Base-by-base conservation (phyloP, 1,140 invertebrate species). In the Cylas formicarius region DNA sequence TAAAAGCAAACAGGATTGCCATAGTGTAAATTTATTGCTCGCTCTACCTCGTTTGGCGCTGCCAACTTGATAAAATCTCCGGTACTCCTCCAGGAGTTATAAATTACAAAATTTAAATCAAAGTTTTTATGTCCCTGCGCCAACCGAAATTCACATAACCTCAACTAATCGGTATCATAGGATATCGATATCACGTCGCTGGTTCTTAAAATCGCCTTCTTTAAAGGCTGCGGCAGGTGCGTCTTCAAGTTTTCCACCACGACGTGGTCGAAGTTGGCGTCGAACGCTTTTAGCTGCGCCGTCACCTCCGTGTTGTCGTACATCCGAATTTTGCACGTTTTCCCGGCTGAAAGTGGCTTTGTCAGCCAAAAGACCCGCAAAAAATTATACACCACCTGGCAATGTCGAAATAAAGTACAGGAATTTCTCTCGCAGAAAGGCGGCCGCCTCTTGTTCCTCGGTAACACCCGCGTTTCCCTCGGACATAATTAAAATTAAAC, bases 361-460 rank as follows among this genome's bases (percentile, higher is more conserved):
- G 31, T 34, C 32, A 22, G 37, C 36, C 31, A 42, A 31, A 4
- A 27, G 29, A 28, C 13, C 17, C 6, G 41, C 21, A 32, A 33
- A 24, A 38, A 24, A 16, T 40, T 20, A 26, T 18, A 19, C 34
- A 14, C 41, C 53, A 58, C 59, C 54, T 50, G 48, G 52, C 16
- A 56, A 35, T 26, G 42, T 42, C 6, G 57, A 53, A 17, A 61
- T 38, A 3, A 59, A 38, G 29, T 50, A 40, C n/a, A 62, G 37
- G 44, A 49, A 62, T 21, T 55, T 48, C 50, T 58, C 56, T 28
- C 57, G 45, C 16, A 63, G 43, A 44, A 58, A 56, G n/a, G 55
- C 45, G 8, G 50, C 44, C 16, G 48, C 38, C 23, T 56, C 40
- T 42, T 56, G 48, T 43, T 41, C 34, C 41, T 43, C 47, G 14